These are phyloP conservation scores for Theristicus caerulescens DNA, from an alignment of 2,113 vertebrate genomes.

Conservation along the genomic window DNA sequence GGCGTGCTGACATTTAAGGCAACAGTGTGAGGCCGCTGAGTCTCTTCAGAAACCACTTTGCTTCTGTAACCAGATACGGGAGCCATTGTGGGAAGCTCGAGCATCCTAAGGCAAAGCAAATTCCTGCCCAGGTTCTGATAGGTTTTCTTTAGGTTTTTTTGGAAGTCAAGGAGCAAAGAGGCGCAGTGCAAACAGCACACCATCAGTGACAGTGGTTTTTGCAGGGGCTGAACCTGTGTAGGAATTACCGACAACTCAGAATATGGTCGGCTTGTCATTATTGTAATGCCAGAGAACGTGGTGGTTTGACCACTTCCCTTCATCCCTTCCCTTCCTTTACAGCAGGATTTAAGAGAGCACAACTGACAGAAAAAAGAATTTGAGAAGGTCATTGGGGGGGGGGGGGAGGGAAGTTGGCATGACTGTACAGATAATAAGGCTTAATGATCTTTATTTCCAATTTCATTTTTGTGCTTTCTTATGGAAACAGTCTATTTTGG, in stretches of 20 bases:
- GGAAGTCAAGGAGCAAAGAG: neutral
- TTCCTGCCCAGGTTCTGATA: neutral
- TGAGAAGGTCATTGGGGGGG: neutral
- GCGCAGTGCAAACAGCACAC: rapidly evolving
- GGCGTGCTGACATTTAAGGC: neutral
- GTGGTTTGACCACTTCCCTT: neutral
- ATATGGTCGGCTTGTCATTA: neutral
- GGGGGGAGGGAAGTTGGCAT: neutral
- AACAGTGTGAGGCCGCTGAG: rapidly evolving
- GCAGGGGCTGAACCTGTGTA: neutral
- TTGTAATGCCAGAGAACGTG: neutral
- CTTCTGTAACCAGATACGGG: neutral
- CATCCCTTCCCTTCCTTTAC: neutral
- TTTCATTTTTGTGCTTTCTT: neutral
- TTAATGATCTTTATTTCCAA: slow-evolving; percentile 21
- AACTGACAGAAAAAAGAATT: neutral
- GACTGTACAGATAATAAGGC: neutral
- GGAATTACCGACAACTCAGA: neutral
- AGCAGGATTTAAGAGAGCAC: neutral
- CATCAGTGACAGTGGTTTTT: neutral
- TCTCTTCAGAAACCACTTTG: neutral
- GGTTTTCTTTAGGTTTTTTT: neutral
- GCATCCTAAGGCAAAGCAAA: neutral
- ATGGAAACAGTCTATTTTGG: slow-evolving; percentile 19
- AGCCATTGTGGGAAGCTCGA: neutral